These are phyloP conservation scores for Cartodere bifasciata DNA, from an alignment of 2,888 invertebrate genomes.

Conservation along the genomic window DNA sequence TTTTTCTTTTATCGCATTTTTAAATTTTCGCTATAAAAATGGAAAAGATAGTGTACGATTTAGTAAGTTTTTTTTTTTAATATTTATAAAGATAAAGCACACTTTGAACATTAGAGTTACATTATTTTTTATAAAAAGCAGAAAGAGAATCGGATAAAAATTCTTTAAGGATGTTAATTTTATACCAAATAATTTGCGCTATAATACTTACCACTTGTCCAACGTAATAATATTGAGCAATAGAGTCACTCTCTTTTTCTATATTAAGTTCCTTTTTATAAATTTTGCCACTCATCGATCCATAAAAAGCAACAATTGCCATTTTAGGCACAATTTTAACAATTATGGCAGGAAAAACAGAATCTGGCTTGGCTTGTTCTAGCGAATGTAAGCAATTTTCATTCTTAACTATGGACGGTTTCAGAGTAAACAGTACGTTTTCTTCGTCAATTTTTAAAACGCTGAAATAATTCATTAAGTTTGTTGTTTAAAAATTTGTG, in stretches of 20 bases:
- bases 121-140: too few relatives aligned
- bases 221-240: constrained; percentile 38
- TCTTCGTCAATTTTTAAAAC: constrained; percentile 41
- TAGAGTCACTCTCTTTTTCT: constrained; percentile 19
- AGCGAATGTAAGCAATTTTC: constrained; percentile 40
- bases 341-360: constrained; percentile 44
- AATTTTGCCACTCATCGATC: constrained; percentile 40
- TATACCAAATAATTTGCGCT: background rate
- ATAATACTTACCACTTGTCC: constrained; percentile 47
- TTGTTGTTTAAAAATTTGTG: background rate
- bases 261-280: constrained; percentile 23
- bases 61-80: too few relatives aligned
- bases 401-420: constrained; percentile 47
- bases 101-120: too few relatives aligned
- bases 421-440: constrained; percentile 49
- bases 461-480: constrained; percentile 20
- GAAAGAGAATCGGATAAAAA: too few relatives aligned
- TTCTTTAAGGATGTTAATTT: background rate
- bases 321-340: constrained; percentile 37
- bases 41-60: too few relatives aligned
- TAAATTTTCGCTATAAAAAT: too few relatives aligned
- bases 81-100: too few relatives aligned
- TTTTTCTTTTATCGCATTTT: too few relatives aligned
- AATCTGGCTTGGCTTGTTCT: constrained; percentile 39
- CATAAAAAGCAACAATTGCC: constrained; percentile 46